phyloP scores from a whole-genome alignment of 1,140 invertebrate species.

The Riptortus pedestris region DNA sequence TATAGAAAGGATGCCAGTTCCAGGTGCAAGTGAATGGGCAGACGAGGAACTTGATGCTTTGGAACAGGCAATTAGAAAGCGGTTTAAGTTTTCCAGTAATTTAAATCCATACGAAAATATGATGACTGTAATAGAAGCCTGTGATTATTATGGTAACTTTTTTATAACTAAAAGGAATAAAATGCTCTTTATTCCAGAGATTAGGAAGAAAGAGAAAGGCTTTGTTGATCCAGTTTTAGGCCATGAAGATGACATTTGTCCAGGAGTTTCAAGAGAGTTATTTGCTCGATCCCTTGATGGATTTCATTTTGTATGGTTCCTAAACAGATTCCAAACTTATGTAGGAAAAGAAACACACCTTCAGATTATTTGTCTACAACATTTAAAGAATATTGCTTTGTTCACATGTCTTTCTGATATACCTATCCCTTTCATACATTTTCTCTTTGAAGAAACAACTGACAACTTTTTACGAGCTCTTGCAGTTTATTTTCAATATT shows the following conservation, averaged over 20 bases:
- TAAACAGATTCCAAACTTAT: not conserved
- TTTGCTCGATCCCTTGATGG: conserved; percentile 1
- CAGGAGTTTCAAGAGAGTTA: not conserved
- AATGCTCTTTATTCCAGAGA: not conserved
- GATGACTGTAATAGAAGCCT: not conserved
- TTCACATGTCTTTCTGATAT: not conserved
- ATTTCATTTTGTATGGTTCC: not conserved
- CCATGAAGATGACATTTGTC: not conserved
- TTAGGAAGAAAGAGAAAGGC: not conserved
- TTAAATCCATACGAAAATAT: not conserved
- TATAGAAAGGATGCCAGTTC: not conserved
- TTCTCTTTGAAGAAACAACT: not conserved
- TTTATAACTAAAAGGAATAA: not conserved
- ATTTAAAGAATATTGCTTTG: not conserved
- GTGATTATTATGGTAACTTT: conserved; percentile 4
- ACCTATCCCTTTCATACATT: not conserved
- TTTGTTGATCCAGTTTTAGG: not conserved
- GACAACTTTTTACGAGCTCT: conserved; percentile 2
- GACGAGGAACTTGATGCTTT: too few species aligned
- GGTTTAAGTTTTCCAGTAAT: not conserved
- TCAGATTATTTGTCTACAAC: not conserved
- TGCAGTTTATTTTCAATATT: conserved; percentile 1
- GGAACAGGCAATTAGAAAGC: too few species aligned
- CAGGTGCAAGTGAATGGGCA: too few species aligned
- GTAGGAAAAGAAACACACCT: not conserved